phyloP scores from a whole-genome alignment of 2,113 vertebrate species.

The Crotalus horridus region DNA sequence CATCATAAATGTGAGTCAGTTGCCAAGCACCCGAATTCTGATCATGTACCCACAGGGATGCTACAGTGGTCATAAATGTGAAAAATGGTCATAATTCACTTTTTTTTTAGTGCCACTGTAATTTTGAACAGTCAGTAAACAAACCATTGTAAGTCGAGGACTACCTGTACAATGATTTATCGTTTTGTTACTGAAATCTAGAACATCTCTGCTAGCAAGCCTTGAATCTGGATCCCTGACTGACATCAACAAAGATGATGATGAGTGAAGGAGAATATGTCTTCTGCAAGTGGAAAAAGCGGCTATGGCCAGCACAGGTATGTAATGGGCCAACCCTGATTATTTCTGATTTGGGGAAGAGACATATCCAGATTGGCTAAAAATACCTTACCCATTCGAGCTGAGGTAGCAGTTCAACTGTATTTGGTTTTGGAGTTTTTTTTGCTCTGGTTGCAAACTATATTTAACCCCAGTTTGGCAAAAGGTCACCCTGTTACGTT shows the following conservation, averaged over 20 bases:
- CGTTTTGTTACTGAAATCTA: slow-evolving; percentile 18
- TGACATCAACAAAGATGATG: background rate
- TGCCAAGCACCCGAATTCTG: background rate
- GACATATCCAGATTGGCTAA: background rate
- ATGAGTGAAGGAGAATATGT: slow-evolving; percentile 63
- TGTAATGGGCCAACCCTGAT: background rate
- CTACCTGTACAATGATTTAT: background rate
- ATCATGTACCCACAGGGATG: background rate
- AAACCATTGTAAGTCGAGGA: background rate
- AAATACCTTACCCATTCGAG: background rate
- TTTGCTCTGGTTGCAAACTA: background rate
- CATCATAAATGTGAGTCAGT: background rate
- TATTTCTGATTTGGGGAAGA: background rate
- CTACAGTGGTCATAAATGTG: background rate
- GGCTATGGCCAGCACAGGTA: slow-evolving; percentile 77
- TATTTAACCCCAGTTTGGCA: background rate
- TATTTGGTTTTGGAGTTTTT: background rate
- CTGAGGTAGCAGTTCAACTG: background rate
- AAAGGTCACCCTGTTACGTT: background rate
- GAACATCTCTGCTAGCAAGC: background rate
- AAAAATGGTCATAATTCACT: background rate
- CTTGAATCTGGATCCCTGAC: background rate
- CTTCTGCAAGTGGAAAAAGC: slow-evolving; percentile 68
- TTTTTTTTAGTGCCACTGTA: background rate
- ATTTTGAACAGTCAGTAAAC: background rate